phyloP scores from a whole-genome alignment of 2,113 vertebrate genomes.

The Diglossa brunneiventris region DNA sequence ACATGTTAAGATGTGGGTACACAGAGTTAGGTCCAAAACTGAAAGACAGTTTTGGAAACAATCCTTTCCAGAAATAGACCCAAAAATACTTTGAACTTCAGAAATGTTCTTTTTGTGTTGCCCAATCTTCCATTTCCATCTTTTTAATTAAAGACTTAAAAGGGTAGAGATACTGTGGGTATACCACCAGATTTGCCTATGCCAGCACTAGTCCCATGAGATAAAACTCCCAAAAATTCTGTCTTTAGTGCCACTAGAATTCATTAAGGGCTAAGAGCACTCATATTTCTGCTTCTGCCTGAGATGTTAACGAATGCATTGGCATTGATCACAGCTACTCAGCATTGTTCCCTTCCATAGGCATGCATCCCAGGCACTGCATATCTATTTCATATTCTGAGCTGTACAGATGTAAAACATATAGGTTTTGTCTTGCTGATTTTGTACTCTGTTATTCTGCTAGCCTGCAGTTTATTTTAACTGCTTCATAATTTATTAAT shows the following conservation, averaged over 20 bases:
- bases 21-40: neutral
- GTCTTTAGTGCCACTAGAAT: neutral
- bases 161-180: neutral
- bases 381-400: neutral
- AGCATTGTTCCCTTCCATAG: neutral
- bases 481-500: constrained; percentile 63
- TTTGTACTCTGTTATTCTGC: constrained; percentile 31
- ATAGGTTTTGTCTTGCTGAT: constrained; percentile 38
- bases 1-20: neutral
- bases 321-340: neutral
- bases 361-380: neutral
- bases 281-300: neutral
- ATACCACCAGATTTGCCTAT: neutral
- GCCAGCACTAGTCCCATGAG: neutral
- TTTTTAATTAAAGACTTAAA: neutral
- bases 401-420: neutral
- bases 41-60: neutral
- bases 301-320: neutral
- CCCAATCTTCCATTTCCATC: neutral
- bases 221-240: neutral
- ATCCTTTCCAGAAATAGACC: neutral
- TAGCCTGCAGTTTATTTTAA: constrained; percentile 45
- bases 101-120: neutral
- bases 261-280: neutral
- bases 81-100: neutral